phyloP scores from a whole-genome alignment of 1,140 invertebrate species.

The Drosophila truncata region DNA sequence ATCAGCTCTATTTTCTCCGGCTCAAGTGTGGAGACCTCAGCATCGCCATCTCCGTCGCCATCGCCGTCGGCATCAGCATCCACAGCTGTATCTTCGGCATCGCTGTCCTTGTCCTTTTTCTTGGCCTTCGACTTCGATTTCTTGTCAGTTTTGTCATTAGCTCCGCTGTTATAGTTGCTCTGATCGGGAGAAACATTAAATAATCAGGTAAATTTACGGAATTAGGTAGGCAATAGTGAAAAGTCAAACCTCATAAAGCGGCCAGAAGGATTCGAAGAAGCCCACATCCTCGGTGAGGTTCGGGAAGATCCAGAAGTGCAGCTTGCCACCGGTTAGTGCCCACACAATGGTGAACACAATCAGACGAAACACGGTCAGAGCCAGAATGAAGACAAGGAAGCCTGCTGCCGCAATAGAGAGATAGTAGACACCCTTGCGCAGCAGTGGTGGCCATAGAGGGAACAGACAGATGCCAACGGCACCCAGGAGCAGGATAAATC shows the following conservation, averaged over 20 bases:
- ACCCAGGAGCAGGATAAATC: slow-evolving; percentile 95
- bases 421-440: slow-evolving; percentile 98
- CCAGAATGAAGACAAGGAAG: slow-evolving; percentile 97
- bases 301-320: slow-evolving; percentile 98
- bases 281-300: slow-evolving; percentile 99
- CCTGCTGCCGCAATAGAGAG: slow-evolving; percentile 96
- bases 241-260: slow-evolving; percentile 93
- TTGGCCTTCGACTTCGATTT: slow-evolving; percentile 87
- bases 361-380: slow-evolving; percentile 94
- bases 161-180: slow-evolving; percentile 73
- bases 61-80: slow-evolving; percentile 69
- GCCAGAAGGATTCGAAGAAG: slow-evolving; percentile 99
- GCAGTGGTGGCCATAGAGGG: slow-evolving; percentile 97
- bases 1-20: slow-evolving; percentile 82
- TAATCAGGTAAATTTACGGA: not conserved
- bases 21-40: slow-evolving; percentile 58
- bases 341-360: slow-evolving; percentile 97
- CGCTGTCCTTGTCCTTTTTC: slow-evolving; percentile 92
- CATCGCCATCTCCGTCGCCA: slow-evolving; percentile 67
- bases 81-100: slow-evolving; percentile 85
- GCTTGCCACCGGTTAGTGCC: slow-evolving; percentile 94
- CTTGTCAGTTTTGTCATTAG: slow-evolving; percentile 85
- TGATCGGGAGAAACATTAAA: not conserved
- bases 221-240: not conserved
- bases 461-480: slow-evolving; percentile 98